Conservation (phyloP, 2,113 vertebrate species). For the Cyprinodon tularosa region DNA sequence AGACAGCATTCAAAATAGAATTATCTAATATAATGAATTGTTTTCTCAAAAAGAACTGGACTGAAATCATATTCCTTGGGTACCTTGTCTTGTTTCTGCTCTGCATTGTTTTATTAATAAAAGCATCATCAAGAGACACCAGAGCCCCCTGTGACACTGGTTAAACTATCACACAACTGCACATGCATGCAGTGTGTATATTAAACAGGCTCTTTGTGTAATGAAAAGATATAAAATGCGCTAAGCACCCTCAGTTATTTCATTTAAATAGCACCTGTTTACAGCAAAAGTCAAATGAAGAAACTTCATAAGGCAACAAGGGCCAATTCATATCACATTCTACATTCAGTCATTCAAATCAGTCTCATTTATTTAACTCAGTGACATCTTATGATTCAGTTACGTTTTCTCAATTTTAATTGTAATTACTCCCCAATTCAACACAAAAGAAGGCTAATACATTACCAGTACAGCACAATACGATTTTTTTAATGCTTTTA, state of each 20-base stretch:
- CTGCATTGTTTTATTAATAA: constrained; percentile 49
- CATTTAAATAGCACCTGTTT: background rate
- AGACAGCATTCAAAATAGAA: constrained; percentile 10
- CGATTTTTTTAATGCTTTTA: no score
- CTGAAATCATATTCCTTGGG: constrained; percentile 28
- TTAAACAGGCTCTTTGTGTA: constrained; percentile 35
- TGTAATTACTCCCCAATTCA: background rate
- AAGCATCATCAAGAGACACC: constrained; percentile 35
- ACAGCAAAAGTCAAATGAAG: background rate
- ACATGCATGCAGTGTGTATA: background rate
- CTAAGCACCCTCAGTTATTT: background rate
- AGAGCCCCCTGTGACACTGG: constrained; percentile 27
- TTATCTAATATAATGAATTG: constrained; percentile 16
- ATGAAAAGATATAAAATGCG: background rate
- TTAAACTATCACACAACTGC: constrained; percentile 37
- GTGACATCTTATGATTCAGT: background rate
- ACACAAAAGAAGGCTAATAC: background rate
- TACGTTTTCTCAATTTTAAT: background rate
- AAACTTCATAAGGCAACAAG: background rate
- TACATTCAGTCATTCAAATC: background rate
- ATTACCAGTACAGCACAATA: no score
- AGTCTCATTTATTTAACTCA: background rate
- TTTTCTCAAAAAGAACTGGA: constrained; percentile 10
- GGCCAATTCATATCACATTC: background rate
- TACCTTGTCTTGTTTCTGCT: constrained; percentile 20